phyloP scores from a whole-genome alignment of 1,140 invertebrate genomes.

The Wiebesia pumilae region DNA sequence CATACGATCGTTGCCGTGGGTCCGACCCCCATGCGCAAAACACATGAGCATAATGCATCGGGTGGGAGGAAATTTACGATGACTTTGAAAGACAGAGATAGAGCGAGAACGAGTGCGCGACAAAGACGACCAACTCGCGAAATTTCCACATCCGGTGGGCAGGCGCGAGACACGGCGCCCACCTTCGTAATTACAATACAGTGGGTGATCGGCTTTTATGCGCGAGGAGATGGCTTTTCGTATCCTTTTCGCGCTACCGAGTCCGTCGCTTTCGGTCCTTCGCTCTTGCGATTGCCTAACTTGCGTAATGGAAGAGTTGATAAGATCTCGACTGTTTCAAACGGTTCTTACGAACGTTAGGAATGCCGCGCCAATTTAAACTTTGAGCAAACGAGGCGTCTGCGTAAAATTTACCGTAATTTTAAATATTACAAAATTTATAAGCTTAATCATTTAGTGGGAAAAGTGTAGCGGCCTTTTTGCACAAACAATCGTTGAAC shows the following conservation, averaged over 20 bases:
- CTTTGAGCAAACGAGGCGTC: too few relatives aligned
- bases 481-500: too few relatives aligned
- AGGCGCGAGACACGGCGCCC: constrained; percentile 27
- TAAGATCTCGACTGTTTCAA: neutral
- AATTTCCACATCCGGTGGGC: constrained; percentile 41
- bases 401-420: too few relatives aligned
- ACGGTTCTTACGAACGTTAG: too few relatives aligned
- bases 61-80: constrained; percentile 62
- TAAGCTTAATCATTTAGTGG: too few relatives aligned
- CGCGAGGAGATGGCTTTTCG: neutral
- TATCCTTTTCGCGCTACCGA: neutral
- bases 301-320: neutral
- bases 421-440: too few relatives aligned
- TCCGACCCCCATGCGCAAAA: constrained; percentile 24
- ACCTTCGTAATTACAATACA: constrained; percentile 47
- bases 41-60: constrained; percentile 57
- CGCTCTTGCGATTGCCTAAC: neutral
- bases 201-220: neutral
- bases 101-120: neutral
- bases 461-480: too few relatives aligned
- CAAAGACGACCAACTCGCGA: constrained; percentile 26
- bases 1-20: constrained; percentile 42
- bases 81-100: neutral
- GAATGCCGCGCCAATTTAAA: too few relatives aligned
- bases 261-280: too few relatives aligned